Evolutionary conservation across 2,888 invertebrate genomes (phyloP).

Genomic region (Rosalia funebris): DNA sequence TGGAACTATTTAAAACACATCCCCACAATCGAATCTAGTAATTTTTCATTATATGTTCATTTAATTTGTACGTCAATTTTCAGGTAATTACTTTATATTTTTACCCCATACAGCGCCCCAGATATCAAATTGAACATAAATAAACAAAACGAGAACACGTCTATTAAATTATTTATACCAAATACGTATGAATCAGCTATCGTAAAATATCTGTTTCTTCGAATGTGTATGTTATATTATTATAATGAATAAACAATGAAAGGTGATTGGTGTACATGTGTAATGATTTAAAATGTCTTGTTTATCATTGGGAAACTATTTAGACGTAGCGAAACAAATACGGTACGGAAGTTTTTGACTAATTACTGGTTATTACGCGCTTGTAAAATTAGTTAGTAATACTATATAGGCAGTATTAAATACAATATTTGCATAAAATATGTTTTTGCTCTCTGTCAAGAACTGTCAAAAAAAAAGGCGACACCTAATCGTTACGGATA

Average conservation of each 20-base stretch:
- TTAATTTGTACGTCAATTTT: too few relatives aligned
- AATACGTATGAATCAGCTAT: conserved; percentile 1
- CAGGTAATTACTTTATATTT: too few relatives aligned
- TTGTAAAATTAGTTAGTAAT: too few relatives aligned
- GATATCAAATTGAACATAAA: not conserved
- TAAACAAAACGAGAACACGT: not conserved
- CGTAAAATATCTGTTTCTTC: not conserved
- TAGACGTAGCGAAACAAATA: too few relatives aligned
- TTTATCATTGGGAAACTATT: too few relatives aligned
- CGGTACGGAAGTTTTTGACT: too few relatives aligned
- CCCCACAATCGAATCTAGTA: not conserved
- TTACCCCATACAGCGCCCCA: not conserved
- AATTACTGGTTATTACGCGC: too few relatives aligned
- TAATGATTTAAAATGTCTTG: not conserved
- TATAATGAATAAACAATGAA: not conserved
- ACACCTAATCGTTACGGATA: too few relatives aligned
- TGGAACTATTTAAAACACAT: not conserved
- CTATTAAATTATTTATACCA: not conserved
- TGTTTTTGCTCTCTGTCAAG: too few relatives aligned
- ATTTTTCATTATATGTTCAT: not conserved
- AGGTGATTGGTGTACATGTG: not conserved
- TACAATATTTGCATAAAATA: too few relatives aligned
- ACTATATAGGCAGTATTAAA: too few relatives aligned
- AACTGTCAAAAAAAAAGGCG: too few relatives aligned
- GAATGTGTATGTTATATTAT: conserved; percentile 3